Conservation (phyloP, 2,888 invertebrate species). For the Pantelozetes paolii region DNA sequence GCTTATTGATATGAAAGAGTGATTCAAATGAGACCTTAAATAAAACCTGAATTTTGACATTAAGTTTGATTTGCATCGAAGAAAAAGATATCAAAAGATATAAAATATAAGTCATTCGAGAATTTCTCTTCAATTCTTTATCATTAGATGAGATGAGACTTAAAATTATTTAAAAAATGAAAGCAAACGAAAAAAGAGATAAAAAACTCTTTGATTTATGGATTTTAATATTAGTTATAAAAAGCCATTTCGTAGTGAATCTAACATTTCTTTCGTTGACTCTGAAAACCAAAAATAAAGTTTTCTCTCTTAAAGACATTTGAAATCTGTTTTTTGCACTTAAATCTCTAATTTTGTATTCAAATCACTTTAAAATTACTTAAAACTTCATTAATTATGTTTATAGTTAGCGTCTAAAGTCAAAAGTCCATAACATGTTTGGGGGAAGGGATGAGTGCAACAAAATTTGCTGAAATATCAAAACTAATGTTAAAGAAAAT, state of each 20-base stretch:
- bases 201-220: neutral
- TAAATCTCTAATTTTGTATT: neutral
- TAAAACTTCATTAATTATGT: neutral
- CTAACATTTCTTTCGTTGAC: too few species aligned
- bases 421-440: too few species aligned
- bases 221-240: neutral
- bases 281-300: too few species aligned
- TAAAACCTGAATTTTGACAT: neutral
- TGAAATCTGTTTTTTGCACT: too few species aligned
- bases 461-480: too few species aligned
- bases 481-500: neutral
- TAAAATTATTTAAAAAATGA: neutral
- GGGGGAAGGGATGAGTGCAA: too few species aligned
- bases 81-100: neutral
- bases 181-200: neutral
- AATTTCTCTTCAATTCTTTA: neutral
- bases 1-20: too few species aligned
- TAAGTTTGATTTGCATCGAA: neutral
- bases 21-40: too few species aligned
- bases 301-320: too few species aligned
- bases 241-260: too few species aligned
- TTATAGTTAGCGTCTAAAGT: too few species aligned
- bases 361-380: neutral
- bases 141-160: neutral
- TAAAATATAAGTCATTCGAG: neutral